A percentile compares a stretch with the other conserved stretches of the same genome.
Conservation (phyloP, 2,888 invertebrate species). For the Cetonia aurata region DNA sequence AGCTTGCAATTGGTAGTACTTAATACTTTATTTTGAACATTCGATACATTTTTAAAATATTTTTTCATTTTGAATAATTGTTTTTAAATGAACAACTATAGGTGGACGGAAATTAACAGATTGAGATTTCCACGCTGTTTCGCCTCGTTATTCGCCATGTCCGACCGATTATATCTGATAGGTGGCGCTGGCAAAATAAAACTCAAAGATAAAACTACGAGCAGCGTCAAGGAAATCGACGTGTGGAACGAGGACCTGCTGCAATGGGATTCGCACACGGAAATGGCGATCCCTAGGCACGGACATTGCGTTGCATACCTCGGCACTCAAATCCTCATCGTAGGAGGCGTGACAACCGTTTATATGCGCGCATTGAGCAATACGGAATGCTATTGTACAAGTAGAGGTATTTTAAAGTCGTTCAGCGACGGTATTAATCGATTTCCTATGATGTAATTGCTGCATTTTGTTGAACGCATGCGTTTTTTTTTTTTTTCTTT, state of each 20-base stretch:
- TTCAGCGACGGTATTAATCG: not conserved
- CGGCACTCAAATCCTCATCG: conserved; percentile 75
- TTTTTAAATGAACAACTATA: conserved; percentile 54
- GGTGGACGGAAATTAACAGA: conserved; percentile 72
- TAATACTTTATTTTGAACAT: no score
- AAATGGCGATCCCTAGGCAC: conserved; percentile 76
- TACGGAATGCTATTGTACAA: conserved; percentile 77
- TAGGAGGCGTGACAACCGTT: conserved; percentile 76
- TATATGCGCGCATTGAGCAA: conserved; percentile 75
- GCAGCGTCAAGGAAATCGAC: conserved; percentile 73
- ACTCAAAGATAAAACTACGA: conserved; percentile 70
- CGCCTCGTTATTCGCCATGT: conserved; percentile 69
- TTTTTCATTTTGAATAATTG: no score
- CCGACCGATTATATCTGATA: conserved; percentile 74
- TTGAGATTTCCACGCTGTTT: conserved; percentile 71
- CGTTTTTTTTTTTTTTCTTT: conserved; percentile 26
- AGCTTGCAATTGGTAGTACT: no score
- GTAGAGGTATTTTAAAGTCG: conserved; percentile 63
- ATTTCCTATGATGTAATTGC: no score
- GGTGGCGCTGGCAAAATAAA: conserved; percentile 75
- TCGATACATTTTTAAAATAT: no score
- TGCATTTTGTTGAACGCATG: not conserved
- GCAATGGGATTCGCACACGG: conserved; percentile 72
- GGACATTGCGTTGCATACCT: conserved; percentile 76
- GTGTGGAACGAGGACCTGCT: conserved; percentile 71